Conservation (phyloP, 92 coral and sea anemone species). For the Anthopleura xanthogrammica region DNA sequence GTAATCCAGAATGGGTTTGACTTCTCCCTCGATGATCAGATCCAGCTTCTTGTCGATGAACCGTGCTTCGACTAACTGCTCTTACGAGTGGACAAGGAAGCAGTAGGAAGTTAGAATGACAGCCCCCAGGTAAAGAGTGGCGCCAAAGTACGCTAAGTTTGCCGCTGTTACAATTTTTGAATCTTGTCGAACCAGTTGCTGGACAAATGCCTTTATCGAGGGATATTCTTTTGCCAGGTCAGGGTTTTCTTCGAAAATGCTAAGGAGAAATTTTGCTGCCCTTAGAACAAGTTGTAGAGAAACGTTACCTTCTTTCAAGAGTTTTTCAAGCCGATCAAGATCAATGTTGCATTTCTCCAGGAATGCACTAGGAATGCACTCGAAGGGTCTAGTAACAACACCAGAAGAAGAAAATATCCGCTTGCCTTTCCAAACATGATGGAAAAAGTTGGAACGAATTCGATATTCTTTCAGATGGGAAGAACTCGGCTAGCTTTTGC, state of each 20-base stretch:
- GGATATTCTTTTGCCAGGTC: not conserved
- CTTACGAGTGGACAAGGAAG: too few species aligned
- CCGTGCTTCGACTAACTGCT: too few species aligned
- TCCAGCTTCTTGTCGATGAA: too few species aligned
- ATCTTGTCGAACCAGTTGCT: not conserved
- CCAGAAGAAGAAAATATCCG: not conserved
- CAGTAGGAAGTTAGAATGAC: too few species aligned
- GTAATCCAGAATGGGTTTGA: too few species aligned
- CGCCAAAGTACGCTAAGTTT: too few species aligned
- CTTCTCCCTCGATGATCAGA: too few species aligned
- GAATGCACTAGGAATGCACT: not conserved
- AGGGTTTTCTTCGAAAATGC: not conserved
- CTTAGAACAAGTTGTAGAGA: not conserved
- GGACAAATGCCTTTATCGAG: not conserved
- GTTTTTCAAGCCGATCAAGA: not conserved
- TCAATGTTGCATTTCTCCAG: not conserved
- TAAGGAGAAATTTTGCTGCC: not conserved
- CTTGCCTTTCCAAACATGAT: not conserved
- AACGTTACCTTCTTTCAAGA: not conserved
- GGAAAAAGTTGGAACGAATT: too few species aligned
- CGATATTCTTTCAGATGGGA: too few species aligned
- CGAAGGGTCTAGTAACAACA: not conserved
- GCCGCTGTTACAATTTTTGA: not conserved
- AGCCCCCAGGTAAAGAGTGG: too few species aligned
- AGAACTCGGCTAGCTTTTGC: too few species aligned